Evolutionary conservation across 2,888 invertebrate genomes (phyloP), one percentile per base, ranked within the genome.

Genomic region (Leptopilina myrica): DNA sequence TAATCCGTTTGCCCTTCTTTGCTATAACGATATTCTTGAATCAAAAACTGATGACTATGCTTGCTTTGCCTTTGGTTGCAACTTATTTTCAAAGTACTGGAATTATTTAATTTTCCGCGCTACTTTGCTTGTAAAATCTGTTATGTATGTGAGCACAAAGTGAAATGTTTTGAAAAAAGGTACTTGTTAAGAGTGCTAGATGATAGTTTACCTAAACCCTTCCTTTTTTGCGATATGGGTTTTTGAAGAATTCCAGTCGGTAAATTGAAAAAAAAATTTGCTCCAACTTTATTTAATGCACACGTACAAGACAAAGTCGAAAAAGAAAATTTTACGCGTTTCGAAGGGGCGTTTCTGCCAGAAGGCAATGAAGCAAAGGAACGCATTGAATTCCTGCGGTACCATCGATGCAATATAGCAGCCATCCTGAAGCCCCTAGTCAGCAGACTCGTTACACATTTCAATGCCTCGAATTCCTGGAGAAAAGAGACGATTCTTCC

Each of bases 381-480:
- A 80, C 80, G 82, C 81, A 79, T 79, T 79, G 82, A 82, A 84
- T 84, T 82, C 82, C 80, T 84, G 80, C 73, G 81, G 83, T 53
- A 56, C 73, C 56, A 59, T 73, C 73, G 56, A 64, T 64, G 40
- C 20, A 40, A 73, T 73, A 33, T 49, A 49, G 11, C 53, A 73
- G 33, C 53, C 26, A 56, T 56, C 82, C 80, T 79, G 78, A 66
- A 82, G 81, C 78, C 69, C 69, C 82, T 77, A 79, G 79, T 79
- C 80, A 46, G 46, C 7, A 78, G 80, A 67, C 78, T 79, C 81
- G 82, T 81, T 82, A 82, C 82, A 81, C 83, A 83, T 80, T 83
- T 77, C 79, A 81, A 80, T 83, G 78, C 75, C 77, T 81, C 79
- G 78, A 79, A 84, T 84, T 82, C 82, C 78, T 79, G 11, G 65